These are phyloP conservation scores for Crotalus adamanteus DNA, from an alignment of 2,797 vertebrate genomes.

Conservation along the genomic window DNA sequence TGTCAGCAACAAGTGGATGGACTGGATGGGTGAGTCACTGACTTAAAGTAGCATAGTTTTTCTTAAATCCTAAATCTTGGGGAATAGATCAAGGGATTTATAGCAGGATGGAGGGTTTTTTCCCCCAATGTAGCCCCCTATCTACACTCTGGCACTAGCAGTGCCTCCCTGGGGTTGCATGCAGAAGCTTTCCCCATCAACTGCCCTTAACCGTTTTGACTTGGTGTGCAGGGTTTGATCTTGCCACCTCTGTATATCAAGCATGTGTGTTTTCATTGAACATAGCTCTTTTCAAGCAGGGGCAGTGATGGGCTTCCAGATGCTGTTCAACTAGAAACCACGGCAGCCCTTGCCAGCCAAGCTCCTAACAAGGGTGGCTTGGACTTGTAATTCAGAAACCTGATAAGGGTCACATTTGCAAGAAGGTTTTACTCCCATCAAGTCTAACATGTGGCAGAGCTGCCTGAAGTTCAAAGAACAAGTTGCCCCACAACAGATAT, in stretches of 20 bases:
- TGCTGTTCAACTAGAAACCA: not conserved
- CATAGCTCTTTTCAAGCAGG: not conserved
- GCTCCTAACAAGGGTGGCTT: not conserved
- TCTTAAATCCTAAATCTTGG: not conserved
- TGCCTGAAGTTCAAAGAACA: not conserved
- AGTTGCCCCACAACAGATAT: not conserved
- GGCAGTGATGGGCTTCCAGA: not conserved
- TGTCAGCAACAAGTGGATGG: not conserved
- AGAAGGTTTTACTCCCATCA: not conserved
- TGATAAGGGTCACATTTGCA: not conserved
- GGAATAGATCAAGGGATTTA: not conserved
- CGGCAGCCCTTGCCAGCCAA: not conserved
- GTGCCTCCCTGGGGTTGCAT: not conserved
- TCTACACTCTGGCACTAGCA: not conserved
- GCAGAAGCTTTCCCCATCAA: not conserved
- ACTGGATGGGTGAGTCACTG: not conserved
- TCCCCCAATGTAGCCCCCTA: not conserved
- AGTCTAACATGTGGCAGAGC: not conserved
- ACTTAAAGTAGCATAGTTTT: not conserved
- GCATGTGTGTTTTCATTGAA: not conserved
- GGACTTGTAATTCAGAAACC: not conserved
- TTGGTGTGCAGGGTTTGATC: not conserved
- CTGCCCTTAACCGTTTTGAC: not conserved
- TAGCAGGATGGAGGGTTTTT: not conserved
- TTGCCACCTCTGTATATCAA: not conserved